phyloP scores from a whole-genome alignment of 2,797 vertebrate species.

The Typhlichthys subterraneus region DNA sequence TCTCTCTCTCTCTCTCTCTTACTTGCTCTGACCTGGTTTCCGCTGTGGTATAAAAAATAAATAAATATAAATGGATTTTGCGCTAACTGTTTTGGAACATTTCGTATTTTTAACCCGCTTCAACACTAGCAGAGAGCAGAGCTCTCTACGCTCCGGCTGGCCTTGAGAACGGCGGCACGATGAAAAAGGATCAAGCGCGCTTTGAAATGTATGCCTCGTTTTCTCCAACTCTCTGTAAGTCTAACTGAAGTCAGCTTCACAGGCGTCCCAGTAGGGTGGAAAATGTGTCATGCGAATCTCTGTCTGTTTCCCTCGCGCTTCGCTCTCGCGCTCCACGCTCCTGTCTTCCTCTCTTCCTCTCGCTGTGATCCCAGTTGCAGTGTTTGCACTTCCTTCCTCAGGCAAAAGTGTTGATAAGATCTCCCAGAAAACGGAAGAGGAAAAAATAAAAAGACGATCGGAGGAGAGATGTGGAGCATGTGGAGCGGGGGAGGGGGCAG shows the following conservation, averaged over 20 bases:
- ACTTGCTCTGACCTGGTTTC: conserved; percentile 59
- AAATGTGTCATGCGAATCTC: conserved; percentile 9
- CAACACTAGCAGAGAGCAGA: background rate
- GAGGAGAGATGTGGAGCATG: conserved; percentile 34
- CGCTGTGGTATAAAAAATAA: conserved; percentile 29
- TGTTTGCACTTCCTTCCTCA: conserved; percentile 39
- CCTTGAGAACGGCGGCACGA: background rate
- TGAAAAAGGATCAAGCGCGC: background rate
- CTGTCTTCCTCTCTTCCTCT: conserved; percentile 20
- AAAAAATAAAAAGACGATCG: conserved; percentile 47
- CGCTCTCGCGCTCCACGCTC: background rate
- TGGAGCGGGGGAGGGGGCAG: conserved; percentile 25
- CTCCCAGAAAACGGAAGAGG: conserved; percentile 21
- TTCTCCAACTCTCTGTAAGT: conserved; percentile 3
- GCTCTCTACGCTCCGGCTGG: background rate
- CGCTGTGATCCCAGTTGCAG: conserved; percentile 51
- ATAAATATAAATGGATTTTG: conserved; percentile 19
- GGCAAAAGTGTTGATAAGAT: conserved; percentile 60
- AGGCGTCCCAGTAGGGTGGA: conserved; percentile 20
- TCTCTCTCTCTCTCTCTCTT: conserved; percentile 10
- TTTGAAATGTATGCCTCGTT: conserved; percentile 3
- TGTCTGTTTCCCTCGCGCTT: conserved; percentile 1
- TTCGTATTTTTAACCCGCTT: conserved; percentile 29
- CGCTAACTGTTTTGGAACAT: conserved; percentile 43
- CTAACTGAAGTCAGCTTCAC: conserved; percentile 29